Percentiles rank a stretch among this genome's conserved stretches.
Conservation (phyloP, 2,888 invertebrate species). For the Drosophila yooni region DNA sequence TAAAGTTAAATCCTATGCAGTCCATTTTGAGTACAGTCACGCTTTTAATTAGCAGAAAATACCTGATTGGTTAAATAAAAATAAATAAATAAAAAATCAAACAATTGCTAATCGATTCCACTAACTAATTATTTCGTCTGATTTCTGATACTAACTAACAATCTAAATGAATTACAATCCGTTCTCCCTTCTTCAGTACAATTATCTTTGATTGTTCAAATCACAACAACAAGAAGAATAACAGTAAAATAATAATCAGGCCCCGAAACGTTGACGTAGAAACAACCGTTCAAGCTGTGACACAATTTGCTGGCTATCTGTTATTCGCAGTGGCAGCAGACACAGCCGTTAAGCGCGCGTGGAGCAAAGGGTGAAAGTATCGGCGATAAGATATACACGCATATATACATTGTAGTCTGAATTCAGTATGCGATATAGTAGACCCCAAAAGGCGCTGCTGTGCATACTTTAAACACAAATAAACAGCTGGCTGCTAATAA, state of each 20-base stretch:
- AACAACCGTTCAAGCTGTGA: constrained; percentile 27
- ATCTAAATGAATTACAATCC: constrained; percentile 6
- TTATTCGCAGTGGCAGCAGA: constrained; percentile 9
- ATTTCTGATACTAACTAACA: constrained; percentile 10
- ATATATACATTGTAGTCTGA: constrained; percentile 23
- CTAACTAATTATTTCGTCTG: constrained; percentile 5
- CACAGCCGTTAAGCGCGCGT: neutral
- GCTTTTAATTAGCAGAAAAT: constrained; percentile 12
- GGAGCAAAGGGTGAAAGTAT: constrained; percentile 22
- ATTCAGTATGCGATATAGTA: neutral
- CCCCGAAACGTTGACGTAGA: constrained; percentile 46
- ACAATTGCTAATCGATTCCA: constrained; percentile 3
- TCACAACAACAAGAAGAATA: constrained; percentile 2
- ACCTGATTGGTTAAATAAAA: constrained; percentile 4
- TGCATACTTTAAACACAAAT: constrained; percentile 24
- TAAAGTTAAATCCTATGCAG: neutral
- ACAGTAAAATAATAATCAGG: constrained; percentile 12
- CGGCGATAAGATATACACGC: constrained; percentile 33
- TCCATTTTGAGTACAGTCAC: constrained; percentile 35
- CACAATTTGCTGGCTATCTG: constrained; percentile 59
- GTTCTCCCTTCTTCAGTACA: neutral
- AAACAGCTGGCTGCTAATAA: constrained; percentile 13
- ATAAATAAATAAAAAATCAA: neutral
- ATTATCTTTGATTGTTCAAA: constrained; percentile 34
- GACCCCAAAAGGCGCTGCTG: constrained; percentile 8